Conservation (phyloP, 2,888 invertebrate species). For the Emmelina monodactyla region DNA sequence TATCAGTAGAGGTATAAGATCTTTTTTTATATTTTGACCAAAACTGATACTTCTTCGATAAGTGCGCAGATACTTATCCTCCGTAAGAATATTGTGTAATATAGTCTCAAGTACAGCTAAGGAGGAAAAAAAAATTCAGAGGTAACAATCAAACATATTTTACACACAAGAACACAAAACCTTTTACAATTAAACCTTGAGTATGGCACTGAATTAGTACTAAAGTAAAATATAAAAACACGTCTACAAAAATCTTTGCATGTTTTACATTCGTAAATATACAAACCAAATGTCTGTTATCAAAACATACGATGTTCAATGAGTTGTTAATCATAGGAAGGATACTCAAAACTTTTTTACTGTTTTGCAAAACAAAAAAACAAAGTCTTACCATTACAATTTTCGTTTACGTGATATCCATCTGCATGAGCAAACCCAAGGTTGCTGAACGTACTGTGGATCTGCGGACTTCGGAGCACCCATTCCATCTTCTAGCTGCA, state of each 20-base stretch:
- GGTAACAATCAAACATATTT: too few species aligned
- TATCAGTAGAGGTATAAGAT: conserved; percentile 74
- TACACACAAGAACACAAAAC: too few species aligned
- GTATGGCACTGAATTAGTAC: too few species aligned
- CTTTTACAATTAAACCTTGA: too few species aligned
- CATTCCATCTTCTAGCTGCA: conserved; percentile 55
- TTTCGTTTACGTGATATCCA: conserved; percentile 70
- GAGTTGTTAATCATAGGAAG: too few species aligned
- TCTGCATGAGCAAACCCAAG: conserved; percentile 69
- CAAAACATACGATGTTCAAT: too few species aligned
- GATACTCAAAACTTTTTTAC: too few species aligned
- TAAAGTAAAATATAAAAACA: too few species aligned
- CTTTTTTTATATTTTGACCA: conserved; percentile 75
- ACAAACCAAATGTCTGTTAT: too few species aligned
- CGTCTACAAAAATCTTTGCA: too few species aligned
- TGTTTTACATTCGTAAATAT: too few species aligned
- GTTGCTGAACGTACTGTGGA: conserved; percentile 72
- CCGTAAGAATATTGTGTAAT: conserved; percentile 68
- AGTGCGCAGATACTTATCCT: conserved; percentile 72
- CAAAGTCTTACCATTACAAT: conserved; percentile 67
- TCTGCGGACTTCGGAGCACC: conserved; percentile 63
- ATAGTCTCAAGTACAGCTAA: conserved; percentile 58
- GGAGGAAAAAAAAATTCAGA: too few species aligned
- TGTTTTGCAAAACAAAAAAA: conserved; percentile 1
- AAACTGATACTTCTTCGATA: conserved; percentile 76